Percentiles rank a stretch among this genome's conserved stretches.
Conservation (phyloP, 1,140 invertebrate species). For the Drosophila arawakana region DNA sequence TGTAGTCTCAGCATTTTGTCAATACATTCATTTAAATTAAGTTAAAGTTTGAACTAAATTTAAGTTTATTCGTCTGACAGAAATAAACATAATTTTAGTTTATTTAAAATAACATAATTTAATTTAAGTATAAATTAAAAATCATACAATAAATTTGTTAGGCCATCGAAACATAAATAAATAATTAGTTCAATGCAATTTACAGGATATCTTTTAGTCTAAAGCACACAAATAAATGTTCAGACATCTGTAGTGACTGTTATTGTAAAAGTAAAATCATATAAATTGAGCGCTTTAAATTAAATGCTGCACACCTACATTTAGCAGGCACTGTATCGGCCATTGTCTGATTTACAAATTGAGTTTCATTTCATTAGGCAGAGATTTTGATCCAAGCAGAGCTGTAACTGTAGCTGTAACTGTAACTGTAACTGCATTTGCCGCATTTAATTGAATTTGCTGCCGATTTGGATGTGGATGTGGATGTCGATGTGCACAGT, state of each 20-base stretch:
- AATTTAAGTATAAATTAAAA: no score
- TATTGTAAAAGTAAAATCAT: not conserved
- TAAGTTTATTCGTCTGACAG: no score
- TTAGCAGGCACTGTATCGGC: constrained; percentile 11
- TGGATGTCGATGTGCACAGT: not conserved
- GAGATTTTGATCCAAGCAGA: constrained; percentile 46
- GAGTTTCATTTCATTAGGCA: constrained; percentile 49
- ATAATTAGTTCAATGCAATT: not conserved
- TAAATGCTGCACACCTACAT: not conserved
- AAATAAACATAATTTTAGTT: no score
- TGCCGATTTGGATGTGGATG: not conserved
- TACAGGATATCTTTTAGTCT: not conserved
- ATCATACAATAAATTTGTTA: no score
- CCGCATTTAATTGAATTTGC: constrained; percentile 1
- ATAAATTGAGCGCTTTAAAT: not conserved
- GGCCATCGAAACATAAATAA: no score
- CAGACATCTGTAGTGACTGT: not conserved
- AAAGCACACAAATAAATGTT: not conserved
- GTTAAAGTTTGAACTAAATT: no score
- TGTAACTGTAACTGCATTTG: not conserved
- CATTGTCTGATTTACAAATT: constrained; percentile 33
- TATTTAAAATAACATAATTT: no score
- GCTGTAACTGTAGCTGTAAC: constrained; percentile 32
- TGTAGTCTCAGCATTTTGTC: no score
- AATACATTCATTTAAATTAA: no score